Percentiles rank a stretch among this genome's conserved stretches.
phyloP scores from a whole-genome alignment of 1,140 invertebrate species.

The Drosophila navojoa region DNA sequence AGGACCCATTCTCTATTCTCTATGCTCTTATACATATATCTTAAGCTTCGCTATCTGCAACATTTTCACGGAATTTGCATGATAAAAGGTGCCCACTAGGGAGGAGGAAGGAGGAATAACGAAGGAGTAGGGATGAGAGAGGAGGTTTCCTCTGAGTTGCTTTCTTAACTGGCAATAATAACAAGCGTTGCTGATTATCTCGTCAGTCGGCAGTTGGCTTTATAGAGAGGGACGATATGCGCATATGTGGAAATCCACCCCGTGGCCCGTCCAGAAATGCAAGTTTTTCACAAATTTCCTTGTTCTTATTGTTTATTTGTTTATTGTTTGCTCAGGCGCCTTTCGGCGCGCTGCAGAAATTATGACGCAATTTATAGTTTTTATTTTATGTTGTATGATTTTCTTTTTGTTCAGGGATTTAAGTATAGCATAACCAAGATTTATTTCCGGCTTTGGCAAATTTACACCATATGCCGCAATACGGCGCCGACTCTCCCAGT shows the following conservation, averaged over 20 bases:
- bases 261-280: slow-evolving; percentile 24
- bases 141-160: too few relatives aligned
- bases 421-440: slow-evolving; percentile 72
- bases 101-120: too few relatives aligned
- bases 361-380: slow-evolving; percentile 82
- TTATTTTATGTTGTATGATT: slow-evolving; percentile 32
- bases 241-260: slow-evolving; percentile 18
- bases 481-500: slow-evolving; percentile 38
- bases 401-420: slow-evolving; percentile 53
- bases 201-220: slow-evolving; percentile 7
- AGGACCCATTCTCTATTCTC: slow-evolving; percentile 13
- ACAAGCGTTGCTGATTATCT: slow-evolving; percentile 62
- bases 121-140: background rate
- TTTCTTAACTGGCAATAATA: slow-evolving; percentile 54
- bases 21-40: background rate
- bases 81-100: slow-evolving; percentile 12
- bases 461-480: slow-evolving; percentile 64
- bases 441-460: slow-evolving; percentile 78
- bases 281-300: slow-evolving; percentile 57
- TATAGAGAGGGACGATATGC: too few relatives aligned
- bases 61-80: slow-evolving; percentile 27
- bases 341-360: slow-evolving; percentile 51
- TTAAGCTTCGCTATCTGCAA: slow-evolving; percentile 5
- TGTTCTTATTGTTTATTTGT: slow-evolving; percentile 52
- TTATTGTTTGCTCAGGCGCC: slow-evolving; percentile 12